A percentile compares a stretch with the other conserved stretches of the same genome.
These are phyloP conservation scores for Tortricodes alternella DNA, from an alignment of 2,888 invertebrate genomes.

Conservation along the genomic window DNA sequence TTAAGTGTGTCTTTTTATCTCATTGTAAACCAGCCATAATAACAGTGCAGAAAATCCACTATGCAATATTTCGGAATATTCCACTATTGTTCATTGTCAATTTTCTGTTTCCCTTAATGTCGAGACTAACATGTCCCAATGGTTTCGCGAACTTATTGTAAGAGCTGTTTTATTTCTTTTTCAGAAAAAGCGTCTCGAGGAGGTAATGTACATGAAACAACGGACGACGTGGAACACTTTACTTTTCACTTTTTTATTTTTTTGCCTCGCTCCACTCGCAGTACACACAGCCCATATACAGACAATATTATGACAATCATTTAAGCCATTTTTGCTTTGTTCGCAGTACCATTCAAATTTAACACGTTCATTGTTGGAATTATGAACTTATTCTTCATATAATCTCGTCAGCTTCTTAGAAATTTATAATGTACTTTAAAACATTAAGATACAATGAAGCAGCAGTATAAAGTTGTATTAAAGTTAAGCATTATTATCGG, in stretches of 20 bases:
- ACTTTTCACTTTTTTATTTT: neutral
- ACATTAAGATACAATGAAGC: too few species aligned
- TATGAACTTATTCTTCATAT: too few species aligned
- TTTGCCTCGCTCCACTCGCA: neutral
- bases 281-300: neutral
- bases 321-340: neutral
- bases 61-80: neutral
- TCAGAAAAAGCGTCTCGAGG: constrained; percentile 91
- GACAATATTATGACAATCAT: neutral
- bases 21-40: constrained; percentile 6
- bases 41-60: neutral
- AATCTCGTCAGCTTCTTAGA: too few species aligned
- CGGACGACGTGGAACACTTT: constrained; percentile 27
- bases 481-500: too few species aligned
- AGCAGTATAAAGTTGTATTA: too few species aligned
- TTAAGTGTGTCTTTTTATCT: neutral
- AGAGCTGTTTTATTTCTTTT: constrained; percentile 80
- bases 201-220: constrained; percentile 80
- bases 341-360: too few species aligned
- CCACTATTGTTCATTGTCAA: neutral
- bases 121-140: constrained; percentile 9
- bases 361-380: too few species aligned
- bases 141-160: constrained; percentile 27
- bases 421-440: too few species aligned
- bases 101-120: constrained; percentile 6